Conservation (phyloP, 2,113 vertebrate species). For the Promerops cafer region DNA sequence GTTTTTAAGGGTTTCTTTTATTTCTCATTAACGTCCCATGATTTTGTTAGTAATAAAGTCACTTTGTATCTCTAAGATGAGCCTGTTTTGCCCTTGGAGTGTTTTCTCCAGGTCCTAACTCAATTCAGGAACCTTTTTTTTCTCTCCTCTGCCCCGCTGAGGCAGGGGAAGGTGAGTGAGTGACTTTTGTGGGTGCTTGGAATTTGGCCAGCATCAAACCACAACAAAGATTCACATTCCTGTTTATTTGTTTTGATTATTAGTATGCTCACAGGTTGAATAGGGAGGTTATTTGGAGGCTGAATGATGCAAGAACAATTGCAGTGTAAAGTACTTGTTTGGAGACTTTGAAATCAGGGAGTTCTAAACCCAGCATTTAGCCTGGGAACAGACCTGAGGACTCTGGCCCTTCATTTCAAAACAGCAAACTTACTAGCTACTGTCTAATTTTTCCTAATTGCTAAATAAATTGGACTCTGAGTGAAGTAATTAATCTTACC, state of each 20-base stretch:
- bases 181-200: accelerated
- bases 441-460: background rate
- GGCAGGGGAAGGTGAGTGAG: background rate
- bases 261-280: background rate
- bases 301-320: background rate
- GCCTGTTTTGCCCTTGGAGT: background rate
- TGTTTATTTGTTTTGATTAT: background rate
- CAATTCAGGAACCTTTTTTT: background rate
- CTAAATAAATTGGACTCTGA: background rate
- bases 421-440: background rate
- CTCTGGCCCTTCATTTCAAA: background rate
- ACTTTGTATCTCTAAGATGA: background rate
- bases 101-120: background rate
- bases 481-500: background rate
- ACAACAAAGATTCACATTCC: background rate
- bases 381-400: background rate
- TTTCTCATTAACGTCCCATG: background rate
- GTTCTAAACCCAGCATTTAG: background rate
- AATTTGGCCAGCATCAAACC: background rate
- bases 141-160: background rate
- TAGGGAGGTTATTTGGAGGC: background rate
- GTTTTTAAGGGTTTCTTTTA: background rate
- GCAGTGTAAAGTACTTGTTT: background rate
- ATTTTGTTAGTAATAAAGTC: background rate
- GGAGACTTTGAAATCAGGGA: background rate